phyloP scores from a whole-genome alignment of 2,797 vertebrate species.

The Gymnoscopelus microlampas region DNA sequence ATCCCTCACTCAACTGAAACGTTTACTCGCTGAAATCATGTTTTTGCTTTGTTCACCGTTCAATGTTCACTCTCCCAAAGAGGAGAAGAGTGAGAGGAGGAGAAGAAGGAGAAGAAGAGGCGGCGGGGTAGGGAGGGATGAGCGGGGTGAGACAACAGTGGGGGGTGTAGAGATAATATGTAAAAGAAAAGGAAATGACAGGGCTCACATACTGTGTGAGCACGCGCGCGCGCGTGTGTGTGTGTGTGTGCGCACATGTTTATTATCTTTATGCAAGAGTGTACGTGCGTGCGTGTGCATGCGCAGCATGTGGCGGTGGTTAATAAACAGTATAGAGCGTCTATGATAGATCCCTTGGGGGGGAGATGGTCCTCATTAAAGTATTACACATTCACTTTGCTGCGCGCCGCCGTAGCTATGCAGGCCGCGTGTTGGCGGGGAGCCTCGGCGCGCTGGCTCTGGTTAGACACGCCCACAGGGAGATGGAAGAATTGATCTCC shows the following conservation, averaged over 20 bases:
- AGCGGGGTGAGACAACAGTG: slow-evolving; percentile 25
- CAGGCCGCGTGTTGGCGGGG: neutral
- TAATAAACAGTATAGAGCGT: slow-evolving; percentile 57
- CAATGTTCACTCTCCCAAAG: neutral
- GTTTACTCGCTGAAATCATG: too few relatives aligned
- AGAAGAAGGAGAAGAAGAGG: neutral
- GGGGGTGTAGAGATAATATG: slow-evolving; percentile 27
- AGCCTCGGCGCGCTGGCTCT: slow-evolving; percentile 13
- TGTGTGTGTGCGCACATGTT: slow-evolving; percentile 15
- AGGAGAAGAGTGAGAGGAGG: neutral
- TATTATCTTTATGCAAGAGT: slow-evolving; percentile 8
- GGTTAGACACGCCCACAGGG: neutral
- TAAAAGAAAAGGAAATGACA: slow-evolving; percentile 23
- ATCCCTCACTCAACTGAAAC: too few relatives aligned
- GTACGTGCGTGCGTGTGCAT: neutral
- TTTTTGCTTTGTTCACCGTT: too few relatives aligned
- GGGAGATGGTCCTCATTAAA: slow-evolving; percentile 64
- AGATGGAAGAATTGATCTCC: slow-evolving; percentile 30
- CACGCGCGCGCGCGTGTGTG: slow-evolving; percentile 4
- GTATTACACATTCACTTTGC: slow-evolving; percentile 65
- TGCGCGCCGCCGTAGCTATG: slow-evolving; percentile 23
- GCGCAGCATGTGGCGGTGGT: slow-evolving; percentile 38
- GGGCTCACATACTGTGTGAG: slow-evolving; percentile 20
- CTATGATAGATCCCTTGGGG: slow-evolving; percentile 50
- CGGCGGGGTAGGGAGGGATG: neutral